A percentile compares a stretch with the other conserved stretches of the same genome.
phyloP scores from a whole-genome alignment of 2,888 invertebrate species.

The Podotricha telesiphe region DNA sequence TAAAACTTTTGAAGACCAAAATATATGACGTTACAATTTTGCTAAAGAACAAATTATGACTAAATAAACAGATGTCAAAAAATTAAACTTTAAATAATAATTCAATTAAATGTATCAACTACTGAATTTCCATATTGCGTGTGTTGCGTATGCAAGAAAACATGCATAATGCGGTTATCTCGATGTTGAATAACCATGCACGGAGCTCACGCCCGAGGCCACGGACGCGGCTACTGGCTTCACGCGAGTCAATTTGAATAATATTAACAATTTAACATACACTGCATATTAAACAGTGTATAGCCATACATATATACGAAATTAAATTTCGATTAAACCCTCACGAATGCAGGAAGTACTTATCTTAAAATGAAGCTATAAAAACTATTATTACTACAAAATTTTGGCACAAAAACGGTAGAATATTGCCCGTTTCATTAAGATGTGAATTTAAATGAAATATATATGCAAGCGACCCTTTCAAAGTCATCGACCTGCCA shows the following conservation, averaged over 20 bases:
- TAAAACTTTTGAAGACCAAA: too few relatives aligned
- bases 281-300: conserved; percentile 4
- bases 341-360: conserved; percentile 1
- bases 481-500: conserved; percentile 5
- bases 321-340: neutral
- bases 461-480: conserved; percentile 14
- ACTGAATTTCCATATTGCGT: conserved; percentile 26
- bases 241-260: conserved; percentile 60
- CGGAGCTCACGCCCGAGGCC: conserved; percentile 55
- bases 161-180: conserved; percentile 37
- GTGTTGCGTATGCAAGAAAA: conserved; percentile 37
- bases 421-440: neutral
- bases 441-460: conserved; percentile 3
- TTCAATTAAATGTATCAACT: conserved; percentile 25
- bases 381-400: neutral
- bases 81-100: neutral
- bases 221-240: conserved; percentile 69
- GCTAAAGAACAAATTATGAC: neutral
- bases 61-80: neutral
- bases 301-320: neutral
- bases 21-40: neutral
- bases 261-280: conserved; percentile 40
- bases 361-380: conserved; percentile 2
- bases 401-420: neutral
- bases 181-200: conserved; percentile 42